Evolutionary conservation across 2,797 vertebrate genomes (phyloP).

Genomic region (Xiphorhynchus erythropygius): DNA sequence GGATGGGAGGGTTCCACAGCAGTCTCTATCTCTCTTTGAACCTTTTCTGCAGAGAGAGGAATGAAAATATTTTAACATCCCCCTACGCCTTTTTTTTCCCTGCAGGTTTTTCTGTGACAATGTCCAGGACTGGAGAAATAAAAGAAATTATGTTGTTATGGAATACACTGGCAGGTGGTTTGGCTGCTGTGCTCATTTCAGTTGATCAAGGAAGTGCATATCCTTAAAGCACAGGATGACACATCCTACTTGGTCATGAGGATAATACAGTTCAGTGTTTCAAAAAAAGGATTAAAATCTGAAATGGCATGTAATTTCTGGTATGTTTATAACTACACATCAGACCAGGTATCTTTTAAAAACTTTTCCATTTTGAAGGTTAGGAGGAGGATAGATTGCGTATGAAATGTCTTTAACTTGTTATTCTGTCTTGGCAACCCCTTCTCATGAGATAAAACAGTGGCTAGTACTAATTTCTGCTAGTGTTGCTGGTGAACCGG

Average conservation of each 20-base stretch:
- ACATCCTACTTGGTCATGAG: not conserved
- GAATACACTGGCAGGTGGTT: rapidly evolving
- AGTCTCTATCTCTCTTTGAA: conserved; percentile 62
- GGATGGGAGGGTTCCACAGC: conserved; percentile 30
- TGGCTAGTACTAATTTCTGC: not conserved
- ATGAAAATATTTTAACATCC: not conserved
- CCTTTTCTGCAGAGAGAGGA: conserved; percentile 46
- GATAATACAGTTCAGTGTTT: not conserved
- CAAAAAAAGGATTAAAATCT: not conserved
- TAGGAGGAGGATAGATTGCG: not conserved
- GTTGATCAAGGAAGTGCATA: not conserved
- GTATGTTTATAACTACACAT: not conserved
- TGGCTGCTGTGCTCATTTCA: not conserved
- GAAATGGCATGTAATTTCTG: not conserved
- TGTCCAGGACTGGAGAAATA: rapidly evolving
- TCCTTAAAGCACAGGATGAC: not conserved
- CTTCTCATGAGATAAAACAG: not conserved
- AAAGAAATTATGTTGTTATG: not conserved
- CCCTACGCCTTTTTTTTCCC: rapidly evolving
- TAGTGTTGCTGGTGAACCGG: not conserved
- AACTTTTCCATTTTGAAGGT: not conserved
- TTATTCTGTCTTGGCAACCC: not conserved
- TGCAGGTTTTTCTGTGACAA: not conserved
- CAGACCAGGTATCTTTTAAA: not conserved
- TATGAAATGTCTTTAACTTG: not conserved